Evolutionary conservation across 2,113 vertebrate genomes (phyloP).

Genomic region (Heptranchias perlo): DNA sequence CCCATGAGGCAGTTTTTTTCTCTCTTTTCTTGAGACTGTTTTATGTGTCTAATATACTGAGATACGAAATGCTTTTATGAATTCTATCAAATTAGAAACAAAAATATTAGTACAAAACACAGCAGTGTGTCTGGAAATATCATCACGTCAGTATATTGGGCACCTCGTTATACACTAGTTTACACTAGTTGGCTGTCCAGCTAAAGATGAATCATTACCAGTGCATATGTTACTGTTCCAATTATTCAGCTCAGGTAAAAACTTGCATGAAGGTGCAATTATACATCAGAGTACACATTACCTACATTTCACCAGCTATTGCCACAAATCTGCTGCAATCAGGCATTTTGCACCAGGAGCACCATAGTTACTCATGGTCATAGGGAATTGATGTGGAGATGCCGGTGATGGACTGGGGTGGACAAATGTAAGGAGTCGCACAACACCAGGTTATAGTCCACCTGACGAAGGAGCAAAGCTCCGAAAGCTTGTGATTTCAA

Average conservation of each 20-base stretch:
- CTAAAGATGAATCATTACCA: not conserved
- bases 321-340: not conserved
- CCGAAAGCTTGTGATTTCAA: no score
- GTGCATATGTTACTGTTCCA: not conserved
- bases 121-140: not conserved
- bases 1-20: not conserved
- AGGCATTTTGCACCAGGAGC: not conserved
- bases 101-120: slow-evolving; percentile 5
- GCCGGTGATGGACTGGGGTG: no score
- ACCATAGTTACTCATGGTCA: no score
- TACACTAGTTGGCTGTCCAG: not conserved
- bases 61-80: not conserved
- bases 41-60: not conserved
- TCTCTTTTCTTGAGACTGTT: not conserved
- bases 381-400: not conserved
- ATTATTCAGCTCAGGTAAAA: not conserved
- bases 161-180: not conserved
- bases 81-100: not conserved
- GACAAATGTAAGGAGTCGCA: no score
- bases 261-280: not conserved
- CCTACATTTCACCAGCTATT: not conserved
- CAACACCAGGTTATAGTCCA: no score
- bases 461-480: no score
- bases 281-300: not conserved
- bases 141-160: not conserved